Conservation (phyloP, 2,113 vertebrate species). For the Leptobrachium leishanense region DNA sequence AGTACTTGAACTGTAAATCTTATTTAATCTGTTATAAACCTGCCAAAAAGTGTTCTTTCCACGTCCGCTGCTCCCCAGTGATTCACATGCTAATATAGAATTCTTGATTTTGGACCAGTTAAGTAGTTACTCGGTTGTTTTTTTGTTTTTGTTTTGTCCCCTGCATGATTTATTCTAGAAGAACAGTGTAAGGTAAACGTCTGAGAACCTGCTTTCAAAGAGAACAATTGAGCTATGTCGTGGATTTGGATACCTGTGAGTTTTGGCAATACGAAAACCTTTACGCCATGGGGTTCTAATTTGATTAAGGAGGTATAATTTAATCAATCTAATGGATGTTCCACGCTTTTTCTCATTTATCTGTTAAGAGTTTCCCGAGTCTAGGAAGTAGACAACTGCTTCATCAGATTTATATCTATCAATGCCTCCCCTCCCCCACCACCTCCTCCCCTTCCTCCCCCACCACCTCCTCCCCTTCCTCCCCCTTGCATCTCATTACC, state of each 20-base stretch:
- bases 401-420: background rate
- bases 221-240: slow-evolving; percentile 23
- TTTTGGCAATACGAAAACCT: slow-evolving; percentile 24
- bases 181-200: slow-evolving; percentile 2
- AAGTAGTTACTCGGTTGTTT: slow-evolving; percentile 1
- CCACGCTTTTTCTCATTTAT: slow-evolving; percentile 13
- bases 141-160: background rate
- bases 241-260: slow-evolving; percentile 8
- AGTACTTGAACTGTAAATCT: slow-evolving; percentile 5
- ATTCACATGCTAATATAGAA: slow-evolving; percentile 40
- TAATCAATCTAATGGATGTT: slow-evolving; percentile 7
- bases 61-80: slow-evolving; percentile 1
- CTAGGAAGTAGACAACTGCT: slow-evolving; percentile 7
- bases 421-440: background rate
- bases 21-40: slow-evolving; percentile 38
- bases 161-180: slow-evolving; percentile 15
- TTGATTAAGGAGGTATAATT: slow-evolving; percentile 32
- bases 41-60: slow-evolving; percentile 29
- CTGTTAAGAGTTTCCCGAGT: slow-evolving; percentile 4
- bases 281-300: slow-evolving; percentile 6
- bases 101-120: slow-evolving; percentile 31
- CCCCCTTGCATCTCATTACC: no score
- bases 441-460: no score
- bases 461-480: no score
- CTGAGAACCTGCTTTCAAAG: slow-evolving; percentile 12